Conservation (phyloP, 2,113 vertebrate species). For the Sardina pilchardus region DNA sequence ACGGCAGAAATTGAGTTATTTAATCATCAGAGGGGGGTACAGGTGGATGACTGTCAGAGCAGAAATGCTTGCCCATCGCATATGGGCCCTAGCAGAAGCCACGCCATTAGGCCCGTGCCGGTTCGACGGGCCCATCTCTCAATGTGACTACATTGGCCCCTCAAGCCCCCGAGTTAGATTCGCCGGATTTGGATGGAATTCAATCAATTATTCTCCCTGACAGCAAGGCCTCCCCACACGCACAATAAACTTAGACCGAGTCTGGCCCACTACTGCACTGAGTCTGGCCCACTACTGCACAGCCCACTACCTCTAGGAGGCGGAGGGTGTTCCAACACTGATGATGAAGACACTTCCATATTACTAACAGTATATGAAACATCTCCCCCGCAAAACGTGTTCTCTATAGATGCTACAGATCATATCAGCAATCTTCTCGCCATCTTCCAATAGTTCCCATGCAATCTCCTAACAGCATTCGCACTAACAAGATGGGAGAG, state of each 20-base stretch:
- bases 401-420: neutral
- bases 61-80: conserved; percentile 14
- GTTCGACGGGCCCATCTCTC: conserved; percentile 62
- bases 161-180: conserved; percentile 64
- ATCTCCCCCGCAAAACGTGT: neutral
- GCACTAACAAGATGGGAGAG: neutral
- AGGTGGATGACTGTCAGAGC: conserved; percentile 22
- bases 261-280: too few relatives aligned
- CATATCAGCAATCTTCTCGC: neutral
- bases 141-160: conserved; percentile 61
- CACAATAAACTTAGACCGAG: conserved; percentile 67
- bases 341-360: neutral
- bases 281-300: conserved; percentile 7
- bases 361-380: neutral
- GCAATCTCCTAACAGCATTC: neutral
- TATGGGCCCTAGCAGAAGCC: conserved; percentile 20
- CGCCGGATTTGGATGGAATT: conserved; percentile 67
- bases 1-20: neutral
- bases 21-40: conserved; percentile 16
- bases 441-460: neutral
- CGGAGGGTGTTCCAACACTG: neutral
- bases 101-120: conserved; percentile 42
- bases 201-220: conserved; percentile 73
- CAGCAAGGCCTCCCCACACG: conserved; percentile 67
- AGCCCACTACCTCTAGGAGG: neutral